Evolutionary conservation across 2,888 invertebrate species (phyloP), one percentile per base, ranked within the genome.

Genomic region (Homarus gammarus): DNA sequence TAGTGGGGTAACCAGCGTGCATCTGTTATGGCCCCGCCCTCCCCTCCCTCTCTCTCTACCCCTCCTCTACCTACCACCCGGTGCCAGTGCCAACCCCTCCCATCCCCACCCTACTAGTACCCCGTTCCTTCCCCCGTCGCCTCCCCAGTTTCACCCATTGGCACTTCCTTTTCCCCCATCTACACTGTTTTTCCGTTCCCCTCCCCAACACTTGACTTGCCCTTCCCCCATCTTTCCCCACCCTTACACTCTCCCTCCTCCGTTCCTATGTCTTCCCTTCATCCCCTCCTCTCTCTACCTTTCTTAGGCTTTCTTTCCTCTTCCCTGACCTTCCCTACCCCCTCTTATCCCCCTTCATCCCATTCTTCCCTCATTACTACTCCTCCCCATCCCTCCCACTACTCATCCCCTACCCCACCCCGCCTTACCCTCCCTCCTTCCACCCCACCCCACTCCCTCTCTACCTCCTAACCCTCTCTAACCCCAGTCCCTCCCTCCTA

Each of bases 1-100:
- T 83, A 83, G 70, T 31, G 83, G 49, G 31, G 44, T 70, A 83
- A 40, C 49, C 44, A 70, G 70, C 83, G 83, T 83, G 72, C 6
- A 38, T 78, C 44, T 40, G 51, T 51, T 78, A 51, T 49, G 78
- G 83, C 49, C n/a, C 33, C 33, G 31, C 64, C 61, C 61, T 31
- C 61, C 64, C 27, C 40, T 64, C 38, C 38, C 61, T 40, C 77
- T 31, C 77, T 3, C 49, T 10, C n/a, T 27, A n/a, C n/a, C n/a
- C n/a, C 27, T 22, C 10, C 6, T 40, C 44, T 1, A 27, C 36
- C 72, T 10, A 8, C 40, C 44, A 22, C 22, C 18, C 44, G 38
- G 5, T 77, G 10, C 40, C 27, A 3, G 40, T 38, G 31, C 38
- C 38, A 36, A 15, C 22, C 44, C 22, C 22, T 22, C 75, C 8